Evolutionary conservation across 2,888 invertebrate genomes (phyloP), one percentile per base, ranked within the genome.

Genomic region (Oxyscelio sp.): DNA sequence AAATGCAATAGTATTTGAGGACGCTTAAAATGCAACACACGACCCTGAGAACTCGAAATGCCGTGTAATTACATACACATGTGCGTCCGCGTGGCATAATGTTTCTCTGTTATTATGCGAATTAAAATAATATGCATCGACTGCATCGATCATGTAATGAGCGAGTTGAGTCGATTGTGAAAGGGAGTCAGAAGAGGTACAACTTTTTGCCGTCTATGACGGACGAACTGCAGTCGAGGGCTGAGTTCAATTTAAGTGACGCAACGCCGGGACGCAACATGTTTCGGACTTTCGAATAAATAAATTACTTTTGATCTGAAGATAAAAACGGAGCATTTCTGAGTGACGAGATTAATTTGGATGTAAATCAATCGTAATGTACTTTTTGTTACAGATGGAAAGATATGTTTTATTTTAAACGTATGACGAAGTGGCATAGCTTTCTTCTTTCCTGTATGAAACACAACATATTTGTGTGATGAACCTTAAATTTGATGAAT

Each of bases 61-160:
- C 21, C 6, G 27, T 38, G 68, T 63, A 79, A 79, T 79, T 79
- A 56, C 38, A 52, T 21, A 34, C 38, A 58, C 34, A 58, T 34
- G 34, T 50, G 24, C 15, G 11, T n/a, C 15, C 52, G 17, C 21
- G 21, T 1, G 6, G 56, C 43, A 54, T 34, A 27, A n/a, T 43
- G 68, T 27, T 59, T 61, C 70, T 63, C 70, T 54, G 78, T 79
- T 71, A 77, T 77, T 77, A 71, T 63, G 38, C 38, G 70, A 54
- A 63, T 68, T 56, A 63, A 79, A 70, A 63, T 71, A 56, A 79
- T 63, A 56, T 22, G 59, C 50, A 22, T 58, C 21, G 48, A 13
- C 48, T 17, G 48, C 63, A 27, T 68, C 45, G 78, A 63, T 79
- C 78, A 79, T 63, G 78, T 79, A 71, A 63, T 40, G 34, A 31